A percentile compares a stretch with the other conserved stretches of the same genome.
These are phyloP conservation scores for Kobus ellipsiprymnus DNA, from an alignment of 2,113 vertebrate genomes.

Conservation along the genomic window DNA sequence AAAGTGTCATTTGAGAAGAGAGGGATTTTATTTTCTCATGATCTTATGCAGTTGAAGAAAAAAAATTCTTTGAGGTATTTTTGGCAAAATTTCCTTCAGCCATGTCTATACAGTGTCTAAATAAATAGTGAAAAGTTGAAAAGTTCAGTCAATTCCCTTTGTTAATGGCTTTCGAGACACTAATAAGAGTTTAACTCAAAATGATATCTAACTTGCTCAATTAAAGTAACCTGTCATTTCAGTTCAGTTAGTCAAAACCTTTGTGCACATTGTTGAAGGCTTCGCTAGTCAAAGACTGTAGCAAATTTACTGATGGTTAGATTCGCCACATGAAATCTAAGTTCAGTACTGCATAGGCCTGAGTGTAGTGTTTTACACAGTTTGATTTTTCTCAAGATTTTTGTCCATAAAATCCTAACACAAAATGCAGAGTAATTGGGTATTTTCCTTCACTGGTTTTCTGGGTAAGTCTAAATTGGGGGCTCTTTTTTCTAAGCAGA, in stretches of 20 bases:
- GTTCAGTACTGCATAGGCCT: not conserved
- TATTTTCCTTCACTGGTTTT: not conserved
- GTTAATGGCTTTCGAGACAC: not conserved
- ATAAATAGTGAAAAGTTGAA: constrained; percentile 66
- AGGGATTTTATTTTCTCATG: constrained; percentile 60
- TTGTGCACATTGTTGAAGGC: not conserved
- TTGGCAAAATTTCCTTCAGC: constrained; percentile 51
- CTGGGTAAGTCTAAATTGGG: not conserved
- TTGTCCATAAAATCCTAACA: not conserved
- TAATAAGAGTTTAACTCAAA: constrained; percentile 49
- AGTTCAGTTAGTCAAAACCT: not conserved
- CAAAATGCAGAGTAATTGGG: not conserved
- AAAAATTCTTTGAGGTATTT: constrained; percentile 55
- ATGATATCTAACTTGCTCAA: not conserved
- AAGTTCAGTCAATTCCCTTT: constrained; percentile 55
- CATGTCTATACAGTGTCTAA: constrained; percentile 50
- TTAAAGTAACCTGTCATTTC: not conserved
- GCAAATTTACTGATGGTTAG: not conserved
- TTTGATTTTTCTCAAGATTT: not conserved
- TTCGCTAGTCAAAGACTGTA: not conserved
- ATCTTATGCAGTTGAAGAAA: constrained; percentile 48
- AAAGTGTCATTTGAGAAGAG: constrained; percentile 63
- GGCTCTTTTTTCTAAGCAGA: not conserved
- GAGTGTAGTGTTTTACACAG: not conserved
- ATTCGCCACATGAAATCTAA: not conserved